These are phyloP conservation scores for Halictus rubicundus DNA, from an alignment of 1,140 invertebrate genomes.

Conservation along the genomic window DNA sequence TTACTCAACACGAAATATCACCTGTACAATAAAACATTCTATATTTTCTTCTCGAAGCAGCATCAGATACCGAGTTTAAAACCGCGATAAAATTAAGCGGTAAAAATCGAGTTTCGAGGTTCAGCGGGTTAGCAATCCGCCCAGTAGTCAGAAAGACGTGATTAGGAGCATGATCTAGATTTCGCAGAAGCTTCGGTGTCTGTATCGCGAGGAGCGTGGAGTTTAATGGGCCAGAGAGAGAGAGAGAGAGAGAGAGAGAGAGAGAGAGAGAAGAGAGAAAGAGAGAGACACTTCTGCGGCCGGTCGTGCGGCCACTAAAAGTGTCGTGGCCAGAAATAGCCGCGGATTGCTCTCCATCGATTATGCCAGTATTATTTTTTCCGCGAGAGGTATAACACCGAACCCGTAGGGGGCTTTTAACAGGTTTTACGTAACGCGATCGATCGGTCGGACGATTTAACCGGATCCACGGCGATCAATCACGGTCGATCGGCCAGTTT, in stretches of 20 bases:
- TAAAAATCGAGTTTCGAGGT: too few relatives aligned
- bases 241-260: too few relatives aligned
- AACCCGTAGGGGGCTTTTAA: not conserved
- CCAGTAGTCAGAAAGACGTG: too few relatives aligned
- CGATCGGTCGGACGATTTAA: too few relatives aligned
- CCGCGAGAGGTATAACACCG: not conserved
- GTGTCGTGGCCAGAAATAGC: not conserved
- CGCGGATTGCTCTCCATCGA: slow-evolving; percentile 1
- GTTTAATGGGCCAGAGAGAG: not conserved
- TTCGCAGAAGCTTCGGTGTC: not conserved
- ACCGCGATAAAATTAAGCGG: too few relatives aligned
- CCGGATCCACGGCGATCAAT: not conserved
- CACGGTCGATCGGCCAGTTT: slow-evolving; percentile 13
- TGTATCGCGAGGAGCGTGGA: not conserved
- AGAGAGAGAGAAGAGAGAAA: not conserved
- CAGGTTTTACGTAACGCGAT: not conserved
- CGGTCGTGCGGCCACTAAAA: not conserved
- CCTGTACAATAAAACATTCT: too few relatives aligned
- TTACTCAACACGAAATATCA: too few relatives aligned
- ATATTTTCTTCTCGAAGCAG: too few relatives aligned
- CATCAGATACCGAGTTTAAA: too few relatives aligned
- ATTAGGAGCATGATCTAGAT: not conserved
- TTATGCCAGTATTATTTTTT: slow-evolving; percentile 28
- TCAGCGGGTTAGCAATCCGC: too few relatives aligned
- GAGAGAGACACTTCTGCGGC: not conserved